These are phyloP conservation scores for Sebastes oblongus DNA, from an alignment of 2,797 vertebrate genomes.

Conservation along the genomic window DNA sequence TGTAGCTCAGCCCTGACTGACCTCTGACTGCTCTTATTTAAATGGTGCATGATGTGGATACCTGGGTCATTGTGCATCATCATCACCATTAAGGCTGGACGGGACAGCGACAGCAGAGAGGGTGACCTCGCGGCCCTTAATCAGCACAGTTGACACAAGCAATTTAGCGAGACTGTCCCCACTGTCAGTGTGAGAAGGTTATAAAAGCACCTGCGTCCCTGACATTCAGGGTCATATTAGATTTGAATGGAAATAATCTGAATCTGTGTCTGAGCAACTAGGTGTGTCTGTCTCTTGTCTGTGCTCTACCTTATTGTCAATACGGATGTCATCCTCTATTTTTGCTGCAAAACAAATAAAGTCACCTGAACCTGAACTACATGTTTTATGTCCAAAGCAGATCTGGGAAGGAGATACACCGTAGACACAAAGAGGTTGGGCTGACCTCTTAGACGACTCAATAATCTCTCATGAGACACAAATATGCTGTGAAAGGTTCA, in stretches of 20 bases:
- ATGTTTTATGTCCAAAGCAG: neutral
- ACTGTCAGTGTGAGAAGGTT: slow-evolving; percentile 49
- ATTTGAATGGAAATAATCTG: neutral
- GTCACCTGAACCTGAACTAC: no score
- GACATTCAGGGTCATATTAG: slow-evolving; percentile 32
- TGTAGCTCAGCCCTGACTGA: neutral
- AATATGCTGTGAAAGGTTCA: neutral
- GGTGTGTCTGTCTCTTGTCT: no score
- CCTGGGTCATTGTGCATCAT: slow-evolving; percentile 42
- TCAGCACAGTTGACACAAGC: slow-evolving; percentile 71
- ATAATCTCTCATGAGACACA: neutral
- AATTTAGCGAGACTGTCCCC: slow-evolving; percentile 22
- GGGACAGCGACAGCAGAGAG: slow-evolving; percentile 37
- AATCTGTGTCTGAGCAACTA: neutral
- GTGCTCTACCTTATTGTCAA: no score
- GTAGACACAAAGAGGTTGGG: neutral
- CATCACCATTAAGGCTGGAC: slow-evolving; percentile 36
- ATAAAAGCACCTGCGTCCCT: slow-evolving; percentile 28
- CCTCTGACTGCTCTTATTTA: slow-evolving; percentile 9
- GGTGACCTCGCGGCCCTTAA: slow-evolving; percentile 68
- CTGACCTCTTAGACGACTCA: neutral
- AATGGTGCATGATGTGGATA: neutral
- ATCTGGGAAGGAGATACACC: neutral
- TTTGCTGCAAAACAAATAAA: no score
- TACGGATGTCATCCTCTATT: no score